phyloP scores from a whole-genome alignment of 2,113 vertebrate genomes.

The Piprites chloris region DNA sequence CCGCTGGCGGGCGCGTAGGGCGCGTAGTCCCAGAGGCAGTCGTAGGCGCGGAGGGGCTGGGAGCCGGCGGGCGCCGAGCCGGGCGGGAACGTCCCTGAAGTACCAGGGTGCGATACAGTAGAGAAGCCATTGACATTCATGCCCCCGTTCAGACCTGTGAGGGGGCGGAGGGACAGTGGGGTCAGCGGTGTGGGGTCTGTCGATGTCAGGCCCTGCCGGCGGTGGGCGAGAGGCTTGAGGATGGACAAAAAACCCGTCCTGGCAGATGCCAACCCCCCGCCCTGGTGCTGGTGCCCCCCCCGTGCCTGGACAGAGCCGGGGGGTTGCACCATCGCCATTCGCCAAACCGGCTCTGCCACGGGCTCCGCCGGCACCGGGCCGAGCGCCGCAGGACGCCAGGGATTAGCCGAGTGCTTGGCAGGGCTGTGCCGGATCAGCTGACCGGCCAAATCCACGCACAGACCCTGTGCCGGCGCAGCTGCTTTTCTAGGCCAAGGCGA shows the following conservation, averaged over 20 bases:
- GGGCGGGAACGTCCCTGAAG: slow-evolving; percentile 83
- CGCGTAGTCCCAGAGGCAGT: slow-evolving; percentile 91
- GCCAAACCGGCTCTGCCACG: neutral
- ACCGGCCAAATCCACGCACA: slow-evolving; percentile 22
- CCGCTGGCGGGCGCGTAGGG: slow-evolving; percentile 77
- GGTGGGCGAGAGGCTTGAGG: fast-evolving
- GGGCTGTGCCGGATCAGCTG: slow-evolving; percentile 16
- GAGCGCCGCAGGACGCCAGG: neutral
- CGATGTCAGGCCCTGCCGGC: fast-evolving
- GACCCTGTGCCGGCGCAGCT: neutral
- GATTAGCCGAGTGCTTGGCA: slow-evolving; percentile 36
- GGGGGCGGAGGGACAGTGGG: neutral
- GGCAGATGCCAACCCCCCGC: neutral
- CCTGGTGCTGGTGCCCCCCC: fast-evolving
- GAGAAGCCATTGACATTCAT: slow-evolving; percentile 97
- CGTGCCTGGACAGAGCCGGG: neutral
- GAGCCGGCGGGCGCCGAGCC: slow-evolving; percentile 80
- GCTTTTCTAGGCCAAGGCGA: neutral
- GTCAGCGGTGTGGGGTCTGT: neutral
- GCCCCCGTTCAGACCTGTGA: slow-evolving; percentile 90
- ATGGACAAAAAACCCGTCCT: fast-evolving
- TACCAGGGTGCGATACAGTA: slow-evolving; percentile 90
- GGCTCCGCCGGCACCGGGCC: neutral
- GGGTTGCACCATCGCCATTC: fast-evolving
- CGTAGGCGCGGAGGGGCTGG: slow-evolving; percentile 82